Base-by-base conservation (phyloP, 1,140 invertebrate genomes). In the Halesus radiatus region DNA sequence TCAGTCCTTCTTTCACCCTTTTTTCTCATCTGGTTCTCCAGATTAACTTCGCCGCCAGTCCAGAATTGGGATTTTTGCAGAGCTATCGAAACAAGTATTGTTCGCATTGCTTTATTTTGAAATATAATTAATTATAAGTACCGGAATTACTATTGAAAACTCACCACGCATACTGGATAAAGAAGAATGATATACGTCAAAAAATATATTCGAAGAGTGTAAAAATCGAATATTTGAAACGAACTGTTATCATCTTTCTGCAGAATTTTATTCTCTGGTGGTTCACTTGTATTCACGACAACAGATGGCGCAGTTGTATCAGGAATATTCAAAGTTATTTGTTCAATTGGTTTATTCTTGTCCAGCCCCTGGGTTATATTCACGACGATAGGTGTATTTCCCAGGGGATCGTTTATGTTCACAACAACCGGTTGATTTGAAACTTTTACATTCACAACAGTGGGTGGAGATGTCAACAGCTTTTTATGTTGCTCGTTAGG, bases 111-210 rank as follows among this genome's bases (percentile, higher is more conserved):
- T n/a, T n/a, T n/a, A n/a, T n/a, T n/a, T n/a, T n/a, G 16, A 15
- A 56, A 20, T 10, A 0, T 1, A 18, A 56, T 56, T 6, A 56
- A 56, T 18, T 10, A 18, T 54, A 54, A 29, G 5, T 29, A n/a
- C 26, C 5, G 26, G 5, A 37, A 37, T 4, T 37, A 37, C 1
- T 37, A 6, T 37, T 8, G 7, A 45, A 45, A 64, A 84, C 80
- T 54, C 80, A 89, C 88, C 87, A 88, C 80, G 80, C 88, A 88
- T 0, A 87, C 85, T 79, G 88, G 88, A 85, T 89, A 89, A 3
- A 89, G 84, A 3, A 89, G 83, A 3, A 89, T 87, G 16, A 89
- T 88, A 76, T 89, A 89, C 0, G 88, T 84, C 5, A 88, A 87
- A 6, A 89, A 84, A 76, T 89, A 89, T 18, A 76, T 45, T 23